phyloP scores from a whole-genome alignment of 2,113 vertebrate species.

The Chaenocephalus aceratus region DNA sequence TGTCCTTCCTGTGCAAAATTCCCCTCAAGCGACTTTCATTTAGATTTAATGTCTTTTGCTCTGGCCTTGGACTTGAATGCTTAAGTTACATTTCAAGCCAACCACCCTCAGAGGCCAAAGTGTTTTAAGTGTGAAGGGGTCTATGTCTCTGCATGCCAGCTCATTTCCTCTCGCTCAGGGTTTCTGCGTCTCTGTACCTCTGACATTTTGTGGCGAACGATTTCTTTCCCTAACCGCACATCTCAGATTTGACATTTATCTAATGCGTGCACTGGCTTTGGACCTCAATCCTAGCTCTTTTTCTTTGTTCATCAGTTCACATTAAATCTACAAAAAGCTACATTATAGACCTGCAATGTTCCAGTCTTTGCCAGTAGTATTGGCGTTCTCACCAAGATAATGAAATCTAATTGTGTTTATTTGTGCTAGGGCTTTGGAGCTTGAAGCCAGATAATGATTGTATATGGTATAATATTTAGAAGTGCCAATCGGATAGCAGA shows the following conservation, averaged over 20 bases:
- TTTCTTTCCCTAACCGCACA: conserved; percentile 5
- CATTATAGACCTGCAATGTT: conserved; percentile 1
- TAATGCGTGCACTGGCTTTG: conserved; percentile 17
- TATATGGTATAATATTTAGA: background rate
- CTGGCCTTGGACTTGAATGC: conserved; percentile 15
- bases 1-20: conserved; percentile 18
- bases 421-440: conserved; percentile 4
- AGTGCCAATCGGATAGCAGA: conserved; percentile 2
- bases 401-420: conserved; percentile 26
- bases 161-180: conserved; percentile 57
- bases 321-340: conserved; percentile 1
- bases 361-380: conserved; percentile 25
- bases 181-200: conserved; percentile 2
- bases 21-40: conserved; percentile 26
- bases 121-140: conserved; percentile 25
- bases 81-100: conserved; percentile 41
- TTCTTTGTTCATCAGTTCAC: conserved; percentile 1
- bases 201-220: conserved; percentile 11
- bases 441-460: conserved; percentile 11
- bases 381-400: conserved; percentile 36
- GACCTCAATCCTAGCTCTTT: background rate
- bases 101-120: conserved; percentile 27
- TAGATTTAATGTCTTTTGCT: conserved; percentile 28
- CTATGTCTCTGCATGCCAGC: conserved; percentile 39
- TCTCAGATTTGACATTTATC: conserved; percentile 13